A percentile compares a stretch with the other conserved stretches of the same genome.
Evolutionary conservation across 1,140 invertebrate species (phyloP).

Genomic region (Drosophila tsacasi): DNA sequence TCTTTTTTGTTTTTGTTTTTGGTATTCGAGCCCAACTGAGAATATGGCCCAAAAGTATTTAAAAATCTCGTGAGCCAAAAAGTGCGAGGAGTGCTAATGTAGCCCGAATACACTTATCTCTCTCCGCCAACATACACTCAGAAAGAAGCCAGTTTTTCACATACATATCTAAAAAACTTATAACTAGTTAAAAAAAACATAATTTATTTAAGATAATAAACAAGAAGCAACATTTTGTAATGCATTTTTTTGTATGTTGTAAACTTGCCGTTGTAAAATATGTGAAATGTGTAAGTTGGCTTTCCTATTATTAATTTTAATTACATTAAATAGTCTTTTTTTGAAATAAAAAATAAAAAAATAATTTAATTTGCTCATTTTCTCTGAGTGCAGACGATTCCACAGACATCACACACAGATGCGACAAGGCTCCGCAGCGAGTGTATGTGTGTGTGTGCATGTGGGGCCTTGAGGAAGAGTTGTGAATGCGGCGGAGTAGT

Average conservation of each 20-base stretch:
- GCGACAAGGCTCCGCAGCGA: constrained; percentile 4
- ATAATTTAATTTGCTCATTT: background rate
- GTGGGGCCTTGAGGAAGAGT: constrained; percentile 73
- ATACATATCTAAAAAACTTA: background rate
- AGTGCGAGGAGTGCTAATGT: constrained; percentile 70
- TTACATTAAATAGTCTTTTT: background rate
- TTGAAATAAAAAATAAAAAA: background rate
- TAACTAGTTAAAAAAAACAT: background rate
- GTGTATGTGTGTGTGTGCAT: constrained; percentile 11
- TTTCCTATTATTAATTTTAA: background rate
- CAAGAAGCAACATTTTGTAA: background rate
- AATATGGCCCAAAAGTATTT: constrained; percentile 75
- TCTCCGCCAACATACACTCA: background rate
- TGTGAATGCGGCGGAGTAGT: constrained; percentile 30
- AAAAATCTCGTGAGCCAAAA: constrained; percentile 73
- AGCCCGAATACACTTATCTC: constrained; percentile 44
- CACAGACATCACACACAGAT: constrained; percentile 22
- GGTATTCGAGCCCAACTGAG: constrained; percentile 36
- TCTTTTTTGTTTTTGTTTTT: constrained; percentile 21
- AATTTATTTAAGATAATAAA: background rate
- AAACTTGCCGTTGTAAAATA: background rate
- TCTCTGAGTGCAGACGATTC: background rate
- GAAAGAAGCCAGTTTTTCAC: background rate
- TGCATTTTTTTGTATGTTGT: background rate
- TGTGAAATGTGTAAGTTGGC: background rate